Conservation (phyloP, 2,888 invertebrate genomes). For the Epistrophella euchroma region DNA sequence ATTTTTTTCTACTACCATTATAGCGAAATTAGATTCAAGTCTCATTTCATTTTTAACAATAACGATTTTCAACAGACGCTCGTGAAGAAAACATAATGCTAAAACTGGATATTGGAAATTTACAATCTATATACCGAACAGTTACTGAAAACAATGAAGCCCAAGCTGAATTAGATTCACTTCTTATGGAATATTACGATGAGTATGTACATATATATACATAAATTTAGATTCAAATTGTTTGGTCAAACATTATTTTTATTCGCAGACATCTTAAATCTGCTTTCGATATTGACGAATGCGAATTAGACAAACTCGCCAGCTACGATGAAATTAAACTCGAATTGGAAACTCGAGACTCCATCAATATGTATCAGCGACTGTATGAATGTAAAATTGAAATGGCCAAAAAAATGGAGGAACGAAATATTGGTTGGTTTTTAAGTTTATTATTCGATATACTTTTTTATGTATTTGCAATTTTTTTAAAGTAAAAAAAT, state of each 20-base stretch:
- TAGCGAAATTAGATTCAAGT: neutral
- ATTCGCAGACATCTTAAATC: constrained; percentile 34
- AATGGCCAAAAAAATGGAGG: constrained; percentile 61
- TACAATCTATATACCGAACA: constrained; percentile 11
- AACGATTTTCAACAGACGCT: constrained; percentile 7
- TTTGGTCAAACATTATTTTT: neutral
- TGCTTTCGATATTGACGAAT: constrained; percentile 44
- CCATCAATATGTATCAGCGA: constrained; percentile 31
- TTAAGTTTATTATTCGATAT: neutral
- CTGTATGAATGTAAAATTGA: constrained; percentile 42
- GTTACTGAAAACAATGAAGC: constrained; percentile 24
- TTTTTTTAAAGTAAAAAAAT: constrained; percentile 41
- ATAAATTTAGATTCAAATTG: neutral
- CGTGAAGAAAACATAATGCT: constrained; percentile 54
- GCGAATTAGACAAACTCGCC: constrained; percentile 50
- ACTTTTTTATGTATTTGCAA: neutral
- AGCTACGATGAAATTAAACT: constrained; percentile 52
- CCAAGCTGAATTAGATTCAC: constrained; percentile 13
- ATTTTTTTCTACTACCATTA: neutral
- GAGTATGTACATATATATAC: constrained; percentile 27
- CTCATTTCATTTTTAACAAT: neutral
- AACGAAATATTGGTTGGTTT: constrained; percentile 52
- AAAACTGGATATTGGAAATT: constrained; percentile 33
- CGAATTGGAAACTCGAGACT: constrained; percentile 51
- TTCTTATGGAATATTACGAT: constrained; percentile 52